These are phyloP conservation scores for Cichlasoma orientale DNA, from an alignment of 2,797 vertebrate species.

Conservation along the genomic window DNA sequence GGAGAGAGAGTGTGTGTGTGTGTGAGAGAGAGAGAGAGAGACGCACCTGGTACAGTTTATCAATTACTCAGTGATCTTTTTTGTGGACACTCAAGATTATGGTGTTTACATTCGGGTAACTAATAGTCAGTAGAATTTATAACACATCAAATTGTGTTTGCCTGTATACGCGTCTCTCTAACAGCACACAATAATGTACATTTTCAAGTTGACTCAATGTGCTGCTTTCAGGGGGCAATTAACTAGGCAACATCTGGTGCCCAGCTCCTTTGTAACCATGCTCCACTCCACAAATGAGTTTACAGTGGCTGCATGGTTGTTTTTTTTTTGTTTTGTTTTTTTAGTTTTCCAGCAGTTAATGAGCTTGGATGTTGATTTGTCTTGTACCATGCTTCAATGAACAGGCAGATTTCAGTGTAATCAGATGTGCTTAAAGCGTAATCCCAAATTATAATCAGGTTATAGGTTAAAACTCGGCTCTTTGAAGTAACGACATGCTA, in stretches of 20 bases:
- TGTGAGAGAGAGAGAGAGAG: background rate
- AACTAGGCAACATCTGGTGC: constrained; percentile 60
- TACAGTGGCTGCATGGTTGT: constrained; percentile 15
- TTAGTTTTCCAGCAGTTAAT: constrained; percentile 41
- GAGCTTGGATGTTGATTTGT: constrained; percentile 41
- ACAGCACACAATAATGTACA: constrained; percentile 9
- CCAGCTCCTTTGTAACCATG: constrained; percentile 40
- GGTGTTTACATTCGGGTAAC: background rate
- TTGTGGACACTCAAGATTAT: background rate
- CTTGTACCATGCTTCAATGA: constrained; percentile 21
- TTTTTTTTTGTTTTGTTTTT: too few relatives aligned
- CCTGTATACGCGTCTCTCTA: constrained; percentile 1
- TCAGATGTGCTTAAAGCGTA: background rate
- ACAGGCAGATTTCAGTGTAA: constrained; percentile 5
- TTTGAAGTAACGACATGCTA: background rate
- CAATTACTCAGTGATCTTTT: background rate
- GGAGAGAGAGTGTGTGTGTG: background rate
- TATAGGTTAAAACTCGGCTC: background rate
- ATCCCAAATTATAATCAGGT: background rate
- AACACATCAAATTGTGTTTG: background rate
- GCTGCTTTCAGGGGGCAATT: constrained; percentile 46
- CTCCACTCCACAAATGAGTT: constrained; percentile 48
- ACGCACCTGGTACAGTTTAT: constrained; percentile 9
- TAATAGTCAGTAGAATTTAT: background rate
- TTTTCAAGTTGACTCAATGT: constrained; percentile 45